phyloP scores from a whole-genome alignment of 1,140 invertebrate species.

The Leptinotarsa texana region DNA sequence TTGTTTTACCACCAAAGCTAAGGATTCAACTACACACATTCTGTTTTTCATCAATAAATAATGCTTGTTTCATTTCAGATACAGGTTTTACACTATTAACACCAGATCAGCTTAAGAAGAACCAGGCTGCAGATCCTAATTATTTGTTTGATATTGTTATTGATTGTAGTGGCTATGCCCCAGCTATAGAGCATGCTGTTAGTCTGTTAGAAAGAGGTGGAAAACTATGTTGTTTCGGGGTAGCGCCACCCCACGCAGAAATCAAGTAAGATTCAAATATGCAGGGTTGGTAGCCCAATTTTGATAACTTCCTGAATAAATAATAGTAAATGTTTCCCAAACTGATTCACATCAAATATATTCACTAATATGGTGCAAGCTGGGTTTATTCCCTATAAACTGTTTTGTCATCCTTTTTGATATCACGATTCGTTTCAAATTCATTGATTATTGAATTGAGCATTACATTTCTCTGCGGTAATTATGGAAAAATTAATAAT shows the following conservation, averaged over 20 bases:
- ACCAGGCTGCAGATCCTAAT: slow-evolving; percentile 47
- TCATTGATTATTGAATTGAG: no score
- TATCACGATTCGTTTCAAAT: no score
- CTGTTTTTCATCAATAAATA: no score
- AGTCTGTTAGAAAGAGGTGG: slow-evolving; percentile 58
- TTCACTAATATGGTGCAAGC: no score
- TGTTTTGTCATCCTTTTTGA: no score
- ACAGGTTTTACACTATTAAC: slow-evolving; percentile 55
- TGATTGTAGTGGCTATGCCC: slow-evolving; percentile 68
- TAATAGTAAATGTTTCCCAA: no score
- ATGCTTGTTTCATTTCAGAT: slow-evolving; percentile 31
- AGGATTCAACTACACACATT: no score
- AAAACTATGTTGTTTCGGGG: slow-evolving; percentile 63
- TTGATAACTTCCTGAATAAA: not conserved
- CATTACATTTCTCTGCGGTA: no score
- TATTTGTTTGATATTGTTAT: slow-evolving; percentile 65
- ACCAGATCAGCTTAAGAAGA: slow-evolving; percentile 61
- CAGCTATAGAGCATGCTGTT: slow-evolving; percentile 61
- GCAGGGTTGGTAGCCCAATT: not conserved
- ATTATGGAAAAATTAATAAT: no score
- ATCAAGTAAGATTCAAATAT: slow-evolving; percentile 48
- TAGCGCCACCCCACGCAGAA: slow-evolving; percentile 58
- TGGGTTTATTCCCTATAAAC: no score
- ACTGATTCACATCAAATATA: no score
- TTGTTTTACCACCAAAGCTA: no score